A percentile compares a stretch with the other conserved stretches of the same genome.
These are phyloP conservation scores for Listrodromus nycthemerus DNA, from an alignment of 2,888 invertebrate species.

Conservation along the genomic window DNA sequence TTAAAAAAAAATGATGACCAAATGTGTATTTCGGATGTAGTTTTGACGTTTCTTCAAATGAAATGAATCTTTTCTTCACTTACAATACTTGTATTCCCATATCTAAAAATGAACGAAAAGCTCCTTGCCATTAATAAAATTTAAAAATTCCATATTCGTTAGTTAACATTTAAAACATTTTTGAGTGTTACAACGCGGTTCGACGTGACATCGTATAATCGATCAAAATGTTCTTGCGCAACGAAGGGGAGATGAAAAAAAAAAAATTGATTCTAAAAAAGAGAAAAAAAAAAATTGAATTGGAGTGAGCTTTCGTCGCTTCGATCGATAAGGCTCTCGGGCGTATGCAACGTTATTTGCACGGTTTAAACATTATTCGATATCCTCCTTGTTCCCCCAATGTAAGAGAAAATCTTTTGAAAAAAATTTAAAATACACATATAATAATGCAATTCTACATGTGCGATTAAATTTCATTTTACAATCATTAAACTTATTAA, in stretches of 20 bases:
- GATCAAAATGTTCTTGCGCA: slow-evolving; percentile 16
- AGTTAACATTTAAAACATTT: slow-evolving; percentile 28
- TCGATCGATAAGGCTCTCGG: slow-evolving; percentile 47
- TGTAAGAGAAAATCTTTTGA: neutral
- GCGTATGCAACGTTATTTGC: slow-evolving; percentile 38
- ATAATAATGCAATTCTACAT: slow-evolving; percentile 26
- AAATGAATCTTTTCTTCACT: slow-evolving; percentile 19
- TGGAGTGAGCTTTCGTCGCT: slow-evolving; percentile 47
- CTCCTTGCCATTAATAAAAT: slow-evolving; percentile 66
- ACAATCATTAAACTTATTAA: slow-evolving; percentile 39
- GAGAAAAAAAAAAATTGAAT: neutral
- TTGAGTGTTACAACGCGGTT: slow-evolving; percentile 51
- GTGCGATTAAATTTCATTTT: slow-evolving; percentile 19
- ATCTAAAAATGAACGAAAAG: slow-evolving; percentile 22
- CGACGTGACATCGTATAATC: slow-evolving; percentile 38
- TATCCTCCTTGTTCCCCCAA: slow-evolving; percentile 12
- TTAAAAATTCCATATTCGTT: slow-evolving; percentile 6
- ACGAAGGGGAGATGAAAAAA: slow-evolving; percentile 7
- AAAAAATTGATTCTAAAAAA: neutral
- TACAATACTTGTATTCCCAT: slow-evolving; percentile 17
- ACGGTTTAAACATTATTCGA: slow-evolving; percentile 28
- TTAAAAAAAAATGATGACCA: neutral
- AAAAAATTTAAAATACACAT: slow-evolving; percentile 1
- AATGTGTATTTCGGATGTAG: neutral
- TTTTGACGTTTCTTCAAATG: slow-evolving; percentile 8